These are phyloP conservation scores for Scotopteryx bipunctaria DNA, from an alignment of 2,888 invertebrate genomes.

Conservation along the genomic window DNA sequence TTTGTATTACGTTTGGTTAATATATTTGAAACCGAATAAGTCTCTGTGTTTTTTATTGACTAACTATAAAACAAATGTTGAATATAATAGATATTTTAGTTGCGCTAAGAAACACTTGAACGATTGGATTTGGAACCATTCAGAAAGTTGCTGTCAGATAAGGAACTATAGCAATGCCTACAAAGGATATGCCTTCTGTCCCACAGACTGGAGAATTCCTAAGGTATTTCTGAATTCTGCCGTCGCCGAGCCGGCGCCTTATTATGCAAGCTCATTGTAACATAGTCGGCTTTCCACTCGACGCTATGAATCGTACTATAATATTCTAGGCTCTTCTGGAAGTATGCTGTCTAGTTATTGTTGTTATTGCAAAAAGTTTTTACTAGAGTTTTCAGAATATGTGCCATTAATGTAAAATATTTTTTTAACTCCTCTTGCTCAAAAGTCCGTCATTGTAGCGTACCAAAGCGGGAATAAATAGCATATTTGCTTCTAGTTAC, in stretches of 20 bases:
- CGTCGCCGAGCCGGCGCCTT: slow-evolving; percentile 47
- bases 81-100: neutral
- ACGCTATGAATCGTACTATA: slow-evolving; percentile 43
- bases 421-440: too few species aligned
- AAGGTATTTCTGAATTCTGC: slow-evolving; percentile 26
- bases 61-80: too few species aligned
- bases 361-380: slow-evolving; percentile 15
- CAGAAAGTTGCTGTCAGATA: slow-evolving; percentile 13
- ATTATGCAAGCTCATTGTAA: slow-evolving; percentile 60
- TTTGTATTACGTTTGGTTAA: too few species aligned
- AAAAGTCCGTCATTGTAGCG: too few species aligned
- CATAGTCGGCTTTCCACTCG: slow-evolving; percentile 42
- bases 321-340: slow-evolving; percentile 38
- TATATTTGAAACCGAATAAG: too few species aligned
- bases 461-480: too few species aligned
- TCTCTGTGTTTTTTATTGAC: too few species aligned
- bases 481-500: too few species aligned
- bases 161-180: slow-evolving; percentile 21
- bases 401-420: too few species aligned
- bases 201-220: slow-evolving; percentile 25
- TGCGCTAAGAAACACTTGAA: neutral
- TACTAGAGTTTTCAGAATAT: slow-evolving; percentile 7
- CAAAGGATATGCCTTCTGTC: slow-evolving; percentile 27
- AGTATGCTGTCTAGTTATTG: slow-evolving; percentile 20
- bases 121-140: slow-evolving; percentile 3